phyloP scores from a whole-genome alignment of 2,113 vertebrate species.

The Aleadryas rufinucha region DNA sequence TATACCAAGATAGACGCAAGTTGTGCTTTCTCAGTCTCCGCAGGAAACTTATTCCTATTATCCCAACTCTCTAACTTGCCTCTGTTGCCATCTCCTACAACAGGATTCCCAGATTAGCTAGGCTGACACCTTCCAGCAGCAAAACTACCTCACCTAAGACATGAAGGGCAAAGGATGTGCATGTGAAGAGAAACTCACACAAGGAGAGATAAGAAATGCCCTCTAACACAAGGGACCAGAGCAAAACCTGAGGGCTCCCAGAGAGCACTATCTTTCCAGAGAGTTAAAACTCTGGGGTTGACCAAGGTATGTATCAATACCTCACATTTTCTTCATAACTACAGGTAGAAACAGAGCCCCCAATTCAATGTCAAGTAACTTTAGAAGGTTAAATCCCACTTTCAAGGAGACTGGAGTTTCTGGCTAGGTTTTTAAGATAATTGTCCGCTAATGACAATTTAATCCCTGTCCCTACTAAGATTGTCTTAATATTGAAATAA shows the following conservation, averaged over 20 bases:
- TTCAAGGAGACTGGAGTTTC: neutral
- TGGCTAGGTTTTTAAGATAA: neutral
- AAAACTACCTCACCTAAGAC: neutral
- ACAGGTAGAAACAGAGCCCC: neutral
- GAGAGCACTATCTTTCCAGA: neutral
- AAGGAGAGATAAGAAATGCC: fast-evolving
- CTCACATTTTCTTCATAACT: neutral
- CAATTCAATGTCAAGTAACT: neutral
- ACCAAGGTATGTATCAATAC: neutral
- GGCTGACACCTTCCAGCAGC: neutral
- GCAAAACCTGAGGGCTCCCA: neutral
- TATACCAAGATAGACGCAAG: neutral
- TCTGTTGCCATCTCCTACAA: neutral
- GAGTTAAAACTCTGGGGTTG: neutral
- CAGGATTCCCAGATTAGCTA: neutral
- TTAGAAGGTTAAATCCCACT: neutral
- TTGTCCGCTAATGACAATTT: neutral
- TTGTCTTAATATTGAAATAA: neutral
- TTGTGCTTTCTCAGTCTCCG: neutral
- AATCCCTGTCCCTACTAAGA: neutral
- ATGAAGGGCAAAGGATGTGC: neutral
- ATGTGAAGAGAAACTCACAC: neutral
- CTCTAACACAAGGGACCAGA: neutral
- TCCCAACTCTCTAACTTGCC: neutral
- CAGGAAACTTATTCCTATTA: neutral